Evolutionary conservation across 2,888 invertebrate genomes (phyloP), one percentile per base, ranked within the genome.

Genomic region (Drosophila ezoana): DNA sequence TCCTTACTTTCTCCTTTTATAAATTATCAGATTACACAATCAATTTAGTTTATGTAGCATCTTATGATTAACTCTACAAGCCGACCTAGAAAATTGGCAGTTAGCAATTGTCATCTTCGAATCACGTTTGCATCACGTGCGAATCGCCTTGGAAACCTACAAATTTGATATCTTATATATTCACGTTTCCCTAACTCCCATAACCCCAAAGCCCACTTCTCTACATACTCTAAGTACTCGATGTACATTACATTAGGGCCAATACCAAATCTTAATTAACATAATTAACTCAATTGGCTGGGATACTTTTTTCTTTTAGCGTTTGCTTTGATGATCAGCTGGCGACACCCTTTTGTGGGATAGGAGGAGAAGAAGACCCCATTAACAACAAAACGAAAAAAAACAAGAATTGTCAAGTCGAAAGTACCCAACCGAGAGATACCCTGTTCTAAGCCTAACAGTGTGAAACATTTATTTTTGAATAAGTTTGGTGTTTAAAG

Each of bases 221-320:
- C 51, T 8, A 35, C 54, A 43, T 28, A 8, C 8, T 28, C 28
- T 28, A 57, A 44, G 52, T 56, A 35, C 58, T 43, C 33, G 10
- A 41, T 48, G 32, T 41, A 64, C 33, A 64, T 68, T 69, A 40
- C 67, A 62, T 75, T 77, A 56, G 62, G 48, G 62, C 64, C 67
- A 68, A 78, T 60, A 74, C 53, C 51, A 33, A 67, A 53, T 77
- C 45, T 59, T 77, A 79, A 76, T 77, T 76, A 79, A 47, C 80
- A 79, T 79, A 76, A 75, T 63, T 68, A 64, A 62, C 58, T 48
- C 58, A 40, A 49, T 33, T 56, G 14, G 14, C 10, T 43, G 44
- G 40, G 18, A 48, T 45, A 41, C 18, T n/a, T n/a, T 13, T 33
- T 45, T 38, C 48, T 45, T 62, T 40, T 41, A 37, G 1, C 35